These are phyloP conservation scores for Enteromius thamalakanensis DNA, from an alignment of 2,797 vertebrate genomes.

Conservation along the genomic window DNA sequence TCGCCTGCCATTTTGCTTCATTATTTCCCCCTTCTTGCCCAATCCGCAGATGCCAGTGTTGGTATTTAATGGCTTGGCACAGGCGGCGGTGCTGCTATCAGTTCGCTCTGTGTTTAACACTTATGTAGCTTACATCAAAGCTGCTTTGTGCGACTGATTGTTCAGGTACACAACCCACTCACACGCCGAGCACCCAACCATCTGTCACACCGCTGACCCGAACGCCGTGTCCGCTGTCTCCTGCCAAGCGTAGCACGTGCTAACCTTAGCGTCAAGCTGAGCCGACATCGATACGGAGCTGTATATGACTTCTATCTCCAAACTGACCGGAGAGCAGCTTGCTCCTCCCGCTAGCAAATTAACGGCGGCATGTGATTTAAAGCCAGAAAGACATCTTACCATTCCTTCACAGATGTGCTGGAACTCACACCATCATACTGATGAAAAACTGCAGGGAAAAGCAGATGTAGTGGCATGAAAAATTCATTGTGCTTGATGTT, in stretches of 20 bases:
- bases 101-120: conserved; percentile 58
- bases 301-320: conserved; percentile 27
- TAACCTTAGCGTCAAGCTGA: conserved; percentile 33
- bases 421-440: conserved; percentile 30
- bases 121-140: conserved; percentile 58
- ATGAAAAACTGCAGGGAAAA: conserved; percentile 50
- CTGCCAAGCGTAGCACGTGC: conserved; percentile 31
- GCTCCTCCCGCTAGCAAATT: not conserved
- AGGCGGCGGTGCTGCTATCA: conserved; percentile 51
- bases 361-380: conserved; percentile 40
- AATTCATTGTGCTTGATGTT: conserved; percentile 79
- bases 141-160: conserved; percentile 51
- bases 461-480: conserved; percentile 81
- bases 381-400: conserved; percentile 23
- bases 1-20: conserved; percentile 53
- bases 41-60: conserved; percentile 51
- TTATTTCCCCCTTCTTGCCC: conserved; percentile 53
- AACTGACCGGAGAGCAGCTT: not conserved
- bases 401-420: conserved; percentile 26
- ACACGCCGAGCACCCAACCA: conserved; percentile 34
- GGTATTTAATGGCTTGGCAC: conserved; percentile 58
- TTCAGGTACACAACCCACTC: conserved; percentile 52
- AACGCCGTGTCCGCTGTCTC: conserved; percentile 8
- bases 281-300: not conserved
- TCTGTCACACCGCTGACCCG: conserved; percentile 50